Evolutionary conservation across 53 echinoderm and acorn worm genomes (phyloP).

Genomic region (Crossaster papposus): DNA sequence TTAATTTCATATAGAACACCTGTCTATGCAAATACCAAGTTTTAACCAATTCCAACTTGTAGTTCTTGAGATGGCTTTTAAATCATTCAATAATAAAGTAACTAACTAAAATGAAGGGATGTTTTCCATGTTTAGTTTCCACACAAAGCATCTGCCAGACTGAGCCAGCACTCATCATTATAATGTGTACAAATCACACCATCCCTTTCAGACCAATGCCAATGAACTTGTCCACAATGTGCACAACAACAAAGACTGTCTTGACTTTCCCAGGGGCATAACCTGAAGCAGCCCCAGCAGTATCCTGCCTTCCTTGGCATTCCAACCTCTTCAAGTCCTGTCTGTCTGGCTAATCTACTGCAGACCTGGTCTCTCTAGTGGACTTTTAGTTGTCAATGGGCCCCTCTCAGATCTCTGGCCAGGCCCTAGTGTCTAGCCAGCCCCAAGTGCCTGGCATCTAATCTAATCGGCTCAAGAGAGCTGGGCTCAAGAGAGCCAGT

Average conservation of each 20-base stretch:
- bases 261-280: background rate
- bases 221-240: background rate
- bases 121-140: background rate
- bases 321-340: slow-evolving; percentile 30
- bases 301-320: slow-evolving; percentile 33
- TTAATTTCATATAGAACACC: too few species aligned
- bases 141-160: background rate
- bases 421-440: background rate
- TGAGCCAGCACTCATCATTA: background rate
- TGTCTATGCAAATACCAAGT: too few species aligned
- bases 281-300: background rate
- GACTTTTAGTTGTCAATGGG: slow-evolving; percentile 27
- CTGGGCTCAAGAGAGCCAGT: background rate
- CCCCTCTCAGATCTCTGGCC: background rate
- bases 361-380: background rate
- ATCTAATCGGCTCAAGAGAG: slow-evolving; percentile 24
- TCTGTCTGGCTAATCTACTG: slow-evolving; percentile 5
- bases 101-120: background rate
- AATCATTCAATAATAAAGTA: too few species aligned
- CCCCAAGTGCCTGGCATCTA: background rate
- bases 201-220: background rate
- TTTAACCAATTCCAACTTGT: too few species aligned
- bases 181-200: background rate
- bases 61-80: too few species aligned
- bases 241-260: background rate